A percentile compares a stretch with the other conserved stretches of the same genome.
Conservation (phyloP, 2,888 invertebrate genomes). For the Callimorpha dominula region DNA sequence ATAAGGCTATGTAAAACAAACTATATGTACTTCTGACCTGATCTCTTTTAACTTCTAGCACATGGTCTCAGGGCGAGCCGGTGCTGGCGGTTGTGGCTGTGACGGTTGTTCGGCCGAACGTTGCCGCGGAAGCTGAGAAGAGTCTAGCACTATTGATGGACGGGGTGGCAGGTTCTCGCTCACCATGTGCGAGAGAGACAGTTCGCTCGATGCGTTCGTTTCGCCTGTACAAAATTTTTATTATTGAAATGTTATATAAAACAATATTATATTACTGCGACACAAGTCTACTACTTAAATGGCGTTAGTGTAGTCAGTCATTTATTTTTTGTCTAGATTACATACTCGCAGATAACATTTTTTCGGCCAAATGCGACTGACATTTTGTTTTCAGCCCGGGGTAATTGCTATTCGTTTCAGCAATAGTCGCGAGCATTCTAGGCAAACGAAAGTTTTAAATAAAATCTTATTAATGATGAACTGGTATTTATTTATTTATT, state of each 20-base stretch:
- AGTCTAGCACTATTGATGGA: conserved; percentile 83
- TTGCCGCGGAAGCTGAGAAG: conserved; percentile 82
- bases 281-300: too few relatives aligned
- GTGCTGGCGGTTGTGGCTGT: conserved; percentile 71
- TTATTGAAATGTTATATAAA: neutral
- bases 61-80: conserved; percentile 80
- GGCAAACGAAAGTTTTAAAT: too few relatives aligned
- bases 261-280: too few relatives aligned
- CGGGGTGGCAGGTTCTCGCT: conserved; percentile 83
- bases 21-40: neutral
- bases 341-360: too few relatives aligned
- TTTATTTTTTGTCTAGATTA: too few relatives aligned
- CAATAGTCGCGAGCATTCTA: too few relatives aligned
- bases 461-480: too few relatives aligned
- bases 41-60: conserved; percentile 60
- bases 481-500: too few relatives aligned
- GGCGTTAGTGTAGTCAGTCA: too few relatives aligned
- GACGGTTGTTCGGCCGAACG: conserved; percentile 76
- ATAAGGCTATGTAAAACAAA: neutral
- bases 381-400: too few relatives aligned
- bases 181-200: conserved; percentile 84
- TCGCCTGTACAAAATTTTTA: conserved; percentile 65
- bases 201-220: conserved; percentile 83
- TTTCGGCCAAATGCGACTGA: too few relatives aligned
- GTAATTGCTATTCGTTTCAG: too few relatives aligned